Percentiles rank a stretch among this genome's conserved stretches.
Conservation (phyloP, 1,140 invertebrate genomes). For the Phortica variegata region DNA sequence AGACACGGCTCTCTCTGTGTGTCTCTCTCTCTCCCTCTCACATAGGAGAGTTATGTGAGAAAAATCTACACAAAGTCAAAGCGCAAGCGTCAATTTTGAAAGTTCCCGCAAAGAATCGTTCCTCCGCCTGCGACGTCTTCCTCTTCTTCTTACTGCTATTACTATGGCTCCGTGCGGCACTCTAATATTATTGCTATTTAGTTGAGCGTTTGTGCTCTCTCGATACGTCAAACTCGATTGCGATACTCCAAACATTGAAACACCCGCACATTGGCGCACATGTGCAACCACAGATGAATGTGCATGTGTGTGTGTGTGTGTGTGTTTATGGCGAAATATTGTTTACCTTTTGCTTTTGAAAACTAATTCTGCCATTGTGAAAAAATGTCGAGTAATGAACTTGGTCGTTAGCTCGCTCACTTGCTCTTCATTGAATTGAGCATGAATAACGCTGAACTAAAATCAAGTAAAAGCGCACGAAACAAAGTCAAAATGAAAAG, state of each 20-base stretch:
- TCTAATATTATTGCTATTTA: constrained; percentile 10
- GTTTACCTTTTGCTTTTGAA: constrained; percentile 35
- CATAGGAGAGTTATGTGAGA: constrained; percentile 1
- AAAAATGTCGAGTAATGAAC: constrained; percentile 31
- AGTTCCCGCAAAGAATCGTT: constrained; percentile 14
- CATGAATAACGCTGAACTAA: too few species aligned
- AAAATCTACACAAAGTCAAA: constrained; percentile 25
- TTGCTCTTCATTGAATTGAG: not conserved
- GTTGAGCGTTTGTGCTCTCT: constrained; percentile 11
- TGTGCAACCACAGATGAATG: not conserved
- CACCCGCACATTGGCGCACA: not conserved
- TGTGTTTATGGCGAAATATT: constrained; percentile 33
- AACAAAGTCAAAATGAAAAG: not conserved
- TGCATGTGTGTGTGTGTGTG: not conserved
- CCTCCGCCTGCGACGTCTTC: constrained; percentile 12
- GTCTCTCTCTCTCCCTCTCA: too few species aligned
- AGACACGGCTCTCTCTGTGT: too few species aligned
- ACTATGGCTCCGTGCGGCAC: too few species aligned
- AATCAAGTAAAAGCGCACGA: too few species aligned
- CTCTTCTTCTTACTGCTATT: constrained; percentile 6
- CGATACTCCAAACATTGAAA: not conserved
- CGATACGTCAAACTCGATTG: constrained; percentile 27
- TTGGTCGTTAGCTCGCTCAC: constrained; percentile 16
- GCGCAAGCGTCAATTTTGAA: constrained; percentile 24
- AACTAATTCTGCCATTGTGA: constrained; percentile 21